Evolutionary conservation across 2,888 invertebrate species (phyloP), one percentile per base, ranked within the genome.

Genomic region (Pinctada fucata): DNA sequence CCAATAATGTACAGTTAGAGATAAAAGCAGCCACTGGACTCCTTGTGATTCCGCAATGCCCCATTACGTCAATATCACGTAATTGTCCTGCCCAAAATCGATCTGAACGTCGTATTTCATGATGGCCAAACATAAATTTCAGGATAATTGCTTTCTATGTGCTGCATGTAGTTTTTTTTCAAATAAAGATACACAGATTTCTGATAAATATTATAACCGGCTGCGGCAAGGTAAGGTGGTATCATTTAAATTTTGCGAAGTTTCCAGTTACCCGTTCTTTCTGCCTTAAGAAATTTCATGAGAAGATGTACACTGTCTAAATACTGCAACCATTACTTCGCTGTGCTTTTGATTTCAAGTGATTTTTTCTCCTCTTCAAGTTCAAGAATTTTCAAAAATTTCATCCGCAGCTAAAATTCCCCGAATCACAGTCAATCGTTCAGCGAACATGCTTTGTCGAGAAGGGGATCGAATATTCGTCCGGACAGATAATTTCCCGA

Each of bases 151-250:
- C 3, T 48, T 45, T 70, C 68, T 8, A 81, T 52, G 10, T 50
- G n/a, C 13, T 52, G 47, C 81, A 83, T 83, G 13, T 68, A 4
- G 50, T 68, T 66, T 1, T n/a, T n/a, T n/a, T n/a, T n/a, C n/a
- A 83, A 66, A 66, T 81, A 80, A 3, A 76, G 8, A 47, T 77
- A 75, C 6, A 51, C 79, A 49, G 84, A 83, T 72, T 84, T 86
- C 3, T 79, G 4, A 69, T 84, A 83, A 6, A 81, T 69, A 45
- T 90, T 90, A 85, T 93, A 90, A 8, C 92, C 92, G 16, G 85
- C 67, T 45, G 87, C 87, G 52, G 83, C 80, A 65, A 86, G 79
- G 74, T 79, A 86, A 45, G 85, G 87, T 6, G 85, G 68, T 86
- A 87, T 87, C 10, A 78, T 58, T 49, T 73, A 6, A 16, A 87